Evolutionary conservation across 2,888 invertebrate genomes (phyloP).

Genomic region (Sicus ferrugineus): DNA sequence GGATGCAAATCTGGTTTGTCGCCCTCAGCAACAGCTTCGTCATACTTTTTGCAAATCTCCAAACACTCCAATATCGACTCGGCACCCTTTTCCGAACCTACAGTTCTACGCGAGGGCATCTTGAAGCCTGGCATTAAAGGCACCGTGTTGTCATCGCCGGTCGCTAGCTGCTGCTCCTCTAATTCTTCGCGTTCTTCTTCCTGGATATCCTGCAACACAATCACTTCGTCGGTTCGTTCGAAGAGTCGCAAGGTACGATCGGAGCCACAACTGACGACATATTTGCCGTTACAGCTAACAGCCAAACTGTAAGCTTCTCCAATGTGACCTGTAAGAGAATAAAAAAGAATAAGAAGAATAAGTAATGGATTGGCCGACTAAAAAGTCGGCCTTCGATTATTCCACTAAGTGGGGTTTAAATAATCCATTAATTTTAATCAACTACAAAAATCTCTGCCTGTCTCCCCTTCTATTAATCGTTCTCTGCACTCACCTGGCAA

Average conservation of each 20-base stretch:
- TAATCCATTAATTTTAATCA: no score
- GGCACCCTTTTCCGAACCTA: constrained; percentile 69
- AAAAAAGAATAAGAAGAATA: not conserved
- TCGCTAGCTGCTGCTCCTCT: constrained; percentile 73
- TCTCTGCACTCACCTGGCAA: constrained; percentile 70
- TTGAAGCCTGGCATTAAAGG: constrained; percentile 78
- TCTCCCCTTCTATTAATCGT: no score
- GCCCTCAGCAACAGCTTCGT: constrained; percentile 54
- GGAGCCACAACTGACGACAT: constrained; percentile 80
- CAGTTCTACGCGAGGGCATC: constrained; percentile 82
- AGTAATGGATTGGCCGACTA: no score
- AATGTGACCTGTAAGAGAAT: constrained; percentile 71
- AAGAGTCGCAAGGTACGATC: constrained; percentile 88
- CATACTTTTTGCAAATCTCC: constrained; percentile 74
- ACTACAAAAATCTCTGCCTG: not conserved
- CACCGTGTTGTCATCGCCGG: constrained; percentile 75
- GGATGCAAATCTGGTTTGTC: constrained; percentile 71
- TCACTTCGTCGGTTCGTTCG: constrained; percentile 84
- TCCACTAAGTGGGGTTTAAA: no score
- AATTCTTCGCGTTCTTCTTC: constrained; percentile 85
- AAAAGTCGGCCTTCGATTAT: no score
- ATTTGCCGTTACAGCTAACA: constrained; percentile 83
- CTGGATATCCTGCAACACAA: constrained; percentile 91
- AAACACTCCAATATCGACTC: constrained; percentile 93
- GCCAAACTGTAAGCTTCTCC: constrained; percentile 80